phyloP scores from a whole-genome alignment of 1,140 invertebrate genomes.

The Drosophila suzukii region DNA sequence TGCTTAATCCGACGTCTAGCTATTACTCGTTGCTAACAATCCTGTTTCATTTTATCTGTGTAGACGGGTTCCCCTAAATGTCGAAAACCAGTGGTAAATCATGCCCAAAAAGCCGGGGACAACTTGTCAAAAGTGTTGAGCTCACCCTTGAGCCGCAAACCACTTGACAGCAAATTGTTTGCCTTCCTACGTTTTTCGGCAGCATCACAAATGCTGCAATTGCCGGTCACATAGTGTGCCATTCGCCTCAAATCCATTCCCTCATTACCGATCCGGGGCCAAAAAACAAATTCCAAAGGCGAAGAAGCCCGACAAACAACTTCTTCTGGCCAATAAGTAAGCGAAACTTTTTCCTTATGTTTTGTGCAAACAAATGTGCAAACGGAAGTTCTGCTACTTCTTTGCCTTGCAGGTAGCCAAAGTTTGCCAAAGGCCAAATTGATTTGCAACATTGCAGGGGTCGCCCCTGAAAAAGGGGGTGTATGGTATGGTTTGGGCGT shows the following conservation, averaged over 20 bases:
- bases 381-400: slow-evolving; percentile 33
- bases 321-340: slow-evolving; percentile 72
- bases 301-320: slow-evolving; percentile 45
- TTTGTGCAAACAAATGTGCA: slow-evolving; percentile 71
- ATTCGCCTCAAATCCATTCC: slow-evolving; percentile 4
- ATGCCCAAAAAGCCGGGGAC: background rate
- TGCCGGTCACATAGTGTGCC: slow-evolving; percentile 13
- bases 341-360: slow-evolving; percentile 70
- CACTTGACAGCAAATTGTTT: slow-evolving; percentile 68
- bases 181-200: slow-evolving; percentile 35
- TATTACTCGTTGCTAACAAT: no score
- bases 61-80: background rate
- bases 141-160: slow-evolving; percentile 44
- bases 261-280: slow-evolving; percentile 19
- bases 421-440: slow-evolving; percentile 70
- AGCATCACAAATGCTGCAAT: slow-evolving; percentile 50
- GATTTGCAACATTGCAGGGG: slow-evolving; percentile 63
- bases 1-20: no score
- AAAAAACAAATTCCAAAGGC: slow-evolving; percentile 30
- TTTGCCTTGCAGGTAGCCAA: slow-evolving; percentile 56
- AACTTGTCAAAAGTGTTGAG: slow-evolving; percentile 22
- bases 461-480: background rate
- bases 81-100: background rate
- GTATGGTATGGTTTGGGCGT: background rate
- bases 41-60: no score